Percentiles rank a stretch among this genome's conserved stretches.
Conservation (phyloP, 2,797 vertebrate species). For the Apodemus agrarius region DNA sequence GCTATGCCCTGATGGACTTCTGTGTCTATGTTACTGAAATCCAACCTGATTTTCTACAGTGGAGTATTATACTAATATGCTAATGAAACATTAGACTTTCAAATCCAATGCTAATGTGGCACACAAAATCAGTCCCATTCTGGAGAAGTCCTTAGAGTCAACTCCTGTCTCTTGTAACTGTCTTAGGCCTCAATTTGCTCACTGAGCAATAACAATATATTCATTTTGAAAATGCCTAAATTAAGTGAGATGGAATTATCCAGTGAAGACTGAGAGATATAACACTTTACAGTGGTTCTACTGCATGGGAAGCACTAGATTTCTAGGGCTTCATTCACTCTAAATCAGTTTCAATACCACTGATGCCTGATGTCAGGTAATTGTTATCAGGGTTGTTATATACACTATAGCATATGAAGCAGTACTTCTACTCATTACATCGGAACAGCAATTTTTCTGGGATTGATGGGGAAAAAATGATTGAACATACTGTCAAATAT, state of each 20-base stretch:
- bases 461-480: background rate
- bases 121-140: conserved; percentile 61
- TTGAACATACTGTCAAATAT: background rate
- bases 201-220: conserved; percentile 14
- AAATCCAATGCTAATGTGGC: conserved; percentile 66
- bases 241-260: background rate
- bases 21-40: conserved; percentile 52
- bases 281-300: background rate
- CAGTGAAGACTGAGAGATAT: background rate
- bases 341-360: background rate
- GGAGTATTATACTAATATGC: background rate
- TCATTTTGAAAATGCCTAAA: background rate
- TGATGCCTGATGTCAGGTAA: background rate
- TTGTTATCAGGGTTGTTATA: background rate
- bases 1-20: conserved; percentile 32
- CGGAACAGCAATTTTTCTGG: background rate
- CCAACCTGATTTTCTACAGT: conserved; percentile 57
- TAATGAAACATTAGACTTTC: conserved; percentile 77
- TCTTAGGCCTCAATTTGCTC: background rate
- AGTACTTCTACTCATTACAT: background rate
- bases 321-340: background rate
- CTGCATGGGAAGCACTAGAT: background rate
- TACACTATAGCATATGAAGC: background rate
- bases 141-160: background rate
- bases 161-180: conserved; percentile 2